Conservation (phyloP, 1,140 invertebrate genomes). For the Bombyx mori region ASM3026992v2 NC_085119.1:8330001-8330500, state of each 20-base stretch:
- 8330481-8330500: conserved; percentile 60
- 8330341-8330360: too few relatives aligned
- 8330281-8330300: too few relatives aligned
- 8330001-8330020: conserved; percentile 71
- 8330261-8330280: too few relatives aligned
- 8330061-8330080: conserved; percentile 33
- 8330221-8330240: too few relatives aligned
- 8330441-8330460: conserved; percentile 47
- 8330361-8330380: too few relatives aligned
- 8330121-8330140: conserved; percentile 26
- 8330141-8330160: conserved; percentile 1
- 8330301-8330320: too few relatives aligned
- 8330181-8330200: too few relatives aligned
- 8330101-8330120: conserved; percentile 34
- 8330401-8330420: conserved; percentile 37
- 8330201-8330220: too few relatives aligned
- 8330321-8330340: too few relatives aligned
- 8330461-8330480: conserved; percentile 55
- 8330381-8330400: too few relatives aligned
- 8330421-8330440: conserved; percentile 41
- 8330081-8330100: conserved; percentile 38
- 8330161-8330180: too few relatives aligned
- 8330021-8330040: conserved; percentile 64
- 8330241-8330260: too few relatives aligned
- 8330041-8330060: conserved; percentile 44